Conservation (phyloP, 1,140 invertebrate genomes). For the Sinella curviseta region DNA sequence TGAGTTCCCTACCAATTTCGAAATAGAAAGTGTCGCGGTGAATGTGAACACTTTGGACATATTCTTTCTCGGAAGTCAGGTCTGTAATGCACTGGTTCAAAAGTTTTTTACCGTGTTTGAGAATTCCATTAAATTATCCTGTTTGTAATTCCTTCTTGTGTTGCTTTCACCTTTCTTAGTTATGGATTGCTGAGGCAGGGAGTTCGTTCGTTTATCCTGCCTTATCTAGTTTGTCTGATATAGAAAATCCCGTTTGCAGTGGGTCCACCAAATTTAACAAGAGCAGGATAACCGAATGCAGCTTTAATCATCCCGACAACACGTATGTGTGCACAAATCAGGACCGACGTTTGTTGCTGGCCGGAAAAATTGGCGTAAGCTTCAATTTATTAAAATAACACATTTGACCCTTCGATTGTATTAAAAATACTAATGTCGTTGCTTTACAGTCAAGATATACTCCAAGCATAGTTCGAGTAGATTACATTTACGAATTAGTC, state of each 20-base stretch:
- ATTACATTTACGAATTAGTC: background rate
- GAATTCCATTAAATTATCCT: too few relatives aligned
- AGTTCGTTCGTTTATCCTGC: conserved; percentile 13
- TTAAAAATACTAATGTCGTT: background rate
- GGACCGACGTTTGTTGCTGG: background rate
- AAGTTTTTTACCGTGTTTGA: too few relatives aligned
- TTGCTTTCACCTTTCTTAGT: too few relatives aligned
- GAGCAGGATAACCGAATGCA: background rate
- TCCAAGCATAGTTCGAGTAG: conserved; percentile 18
- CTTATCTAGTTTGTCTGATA: background rate
- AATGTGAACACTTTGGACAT: conserved; percentile 19
- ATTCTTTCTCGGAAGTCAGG: conserved; percentile 29
- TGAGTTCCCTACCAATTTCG: conserved; percentile 9
- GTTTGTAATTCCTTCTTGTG: too few relatives aligned
- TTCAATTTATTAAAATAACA: background rate
- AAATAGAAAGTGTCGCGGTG: conserved; percentile 3
- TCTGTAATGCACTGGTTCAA: too few relatives aligned
- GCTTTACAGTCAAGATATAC: conserved; percentile 19
- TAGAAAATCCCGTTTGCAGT: too few relatives aligned
- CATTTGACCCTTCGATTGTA: background rate
- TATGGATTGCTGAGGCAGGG: conserved; percentile 24
- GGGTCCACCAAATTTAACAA: background rate
- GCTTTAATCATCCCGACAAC: conserved; percentile 35
- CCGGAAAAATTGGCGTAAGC: conserved; percentile 30
- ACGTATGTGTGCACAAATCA: conserved; percentile 11